Evolutionary conservation across 2,797 vertebrate genomes (phyloP).

Genomic region (Allobates femoralis): DNA sequence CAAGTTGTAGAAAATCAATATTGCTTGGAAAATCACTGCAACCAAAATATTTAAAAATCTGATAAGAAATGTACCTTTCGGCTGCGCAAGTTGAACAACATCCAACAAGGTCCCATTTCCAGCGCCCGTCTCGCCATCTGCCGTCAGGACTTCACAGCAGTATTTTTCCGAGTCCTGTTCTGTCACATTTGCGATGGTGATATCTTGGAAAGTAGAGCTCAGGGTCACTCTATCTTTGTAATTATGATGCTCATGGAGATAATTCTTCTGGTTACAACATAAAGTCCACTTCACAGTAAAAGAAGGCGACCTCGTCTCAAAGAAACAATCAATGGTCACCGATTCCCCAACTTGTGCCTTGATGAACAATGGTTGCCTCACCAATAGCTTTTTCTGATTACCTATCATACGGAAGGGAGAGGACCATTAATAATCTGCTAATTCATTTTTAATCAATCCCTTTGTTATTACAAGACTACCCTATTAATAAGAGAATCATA

Average conservation of each 20-base stretch:
- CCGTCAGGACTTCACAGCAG: constrained; percentile 17
- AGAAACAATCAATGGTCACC: constrained; percentile 19
- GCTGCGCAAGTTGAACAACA: not conserved
- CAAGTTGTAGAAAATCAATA: no score
- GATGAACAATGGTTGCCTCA: not conserved
- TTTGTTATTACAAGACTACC: not conserved
- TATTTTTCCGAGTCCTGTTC: constrained; percentile 32
- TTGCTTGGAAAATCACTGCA: no score
- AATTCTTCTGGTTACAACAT: not conserved
- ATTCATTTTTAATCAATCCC: no score
- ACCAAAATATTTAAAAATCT: not conserved
- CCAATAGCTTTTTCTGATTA: not conserved
- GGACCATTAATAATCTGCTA: not conserved
- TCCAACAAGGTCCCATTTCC: constrained; percentile 24
- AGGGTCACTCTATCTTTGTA: constrained; percentile 26
- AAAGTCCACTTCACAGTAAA: constrained; percentile 26
- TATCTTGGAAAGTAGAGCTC: not conserved
- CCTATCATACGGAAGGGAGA: not conserved
- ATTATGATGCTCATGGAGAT: not conserved
- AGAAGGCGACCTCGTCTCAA: not conserved
- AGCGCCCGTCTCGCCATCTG: not conserved
- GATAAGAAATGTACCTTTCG: not conserved
- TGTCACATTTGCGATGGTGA: constrained; percentile 22
- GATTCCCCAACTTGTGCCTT: not conserved
- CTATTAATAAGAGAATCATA: no score